Percentiles rank a stretch among this genome's conserved stretches.
Evolutionary conservation across 2,888 invertebrate species (phyloP).

Genomic region (Dynastes hyllus): DNA sequence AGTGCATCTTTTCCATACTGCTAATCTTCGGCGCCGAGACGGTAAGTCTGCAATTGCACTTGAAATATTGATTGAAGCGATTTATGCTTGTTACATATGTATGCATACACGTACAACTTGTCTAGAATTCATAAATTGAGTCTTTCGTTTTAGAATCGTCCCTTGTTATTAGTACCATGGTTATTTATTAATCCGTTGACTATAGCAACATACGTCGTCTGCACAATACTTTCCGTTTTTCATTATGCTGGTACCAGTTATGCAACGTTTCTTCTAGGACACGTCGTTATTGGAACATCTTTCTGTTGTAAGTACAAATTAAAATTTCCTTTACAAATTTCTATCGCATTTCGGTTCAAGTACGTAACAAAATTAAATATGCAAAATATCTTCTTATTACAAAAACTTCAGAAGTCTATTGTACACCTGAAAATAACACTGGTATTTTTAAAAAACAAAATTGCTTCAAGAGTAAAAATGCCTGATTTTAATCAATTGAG

Average conservation of each 20-base stretch:
- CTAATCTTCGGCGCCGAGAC: conserved; percentile 68
- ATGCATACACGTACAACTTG: not conserved
- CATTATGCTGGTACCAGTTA: conserved; percentile 63
- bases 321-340: not conserved
- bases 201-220: conserved; percentile 63
- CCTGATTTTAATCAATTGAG: too few relatives aligned
- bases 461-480: too few relatives aligned
- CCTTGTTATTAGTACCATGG: conserved; percentile 66
- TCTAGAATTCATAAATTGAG: conserved; percentile 2
- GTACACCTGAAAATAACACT: too few relatives aligned
- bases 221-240: conserved; percentile 64
- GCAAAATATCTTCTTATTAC: too few relatives aligned
- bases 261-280: conserved; percentile 64
- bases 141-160: conserved; percentile 66
- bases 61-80: conserved; percentile 15
- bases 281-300: conserved; percentile 62
- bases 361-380: too few relatives aligned
- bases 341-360: too few relatives aligned
- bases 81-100: not conserved
- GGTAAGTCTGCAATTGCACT: conserved; percentile 61
- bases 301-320: conserved; percentile 63
- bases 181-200: conserved; percentile 65
- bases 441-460: too few relatives aligned
- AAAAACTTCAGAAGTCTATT: too few relatives aligned
- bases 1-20: conserved; percentile 67